phyloP scores from a whole-genome alignment of 1,140 invertebrate genomes.

The Ostrea edulis region DNA sequence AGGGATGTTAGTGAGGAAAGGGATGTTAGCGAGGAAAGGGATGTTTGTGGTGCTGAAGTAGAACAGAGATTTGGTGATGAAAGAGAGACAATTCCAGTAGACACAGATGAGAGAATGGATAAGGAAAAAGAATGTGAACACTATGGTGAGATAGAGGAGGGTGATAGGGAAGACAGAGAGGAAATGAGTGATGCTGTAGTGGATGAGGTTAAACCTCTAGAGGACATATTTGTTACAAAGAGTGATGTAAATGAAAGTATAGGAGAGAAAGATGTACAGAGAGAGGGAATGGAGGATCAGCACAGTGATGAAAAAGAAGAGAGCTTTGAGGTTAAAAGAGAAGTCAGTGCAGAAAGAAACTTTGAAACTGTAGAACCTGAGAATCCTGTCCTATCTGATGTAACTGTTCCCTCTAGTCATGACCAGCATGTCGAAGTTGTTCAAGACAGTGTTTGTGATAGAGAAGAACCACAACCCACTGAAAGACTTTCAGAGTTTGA shows the following conservation, averaged over 20 bases:
- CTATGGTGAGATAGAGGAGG: neutral
- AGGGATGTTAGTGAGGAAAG: too few relatives aligned
- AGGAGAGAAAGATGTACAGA: neutral
- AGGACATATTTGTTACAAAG: constrained; percentile 22
- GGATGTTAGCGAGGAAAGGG: constrained; percentile 16
- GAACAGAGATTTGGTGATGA: too few relatives aligned
- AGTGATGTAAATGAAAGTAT: neutral
- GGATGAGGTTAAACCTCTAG: neutral
- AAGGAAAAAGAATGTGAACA: constrained; percentile 20
- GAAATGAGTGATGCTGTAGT: neutral
- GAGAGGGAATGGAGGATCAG: neutral
- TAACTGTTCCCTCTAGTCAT: neutral
- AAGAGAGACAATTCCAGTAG: neutral
- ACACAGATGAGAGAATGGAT: constrained; percentile 24
- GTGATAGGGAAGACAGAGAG: neutral
- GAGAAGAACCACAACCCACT: neutral
- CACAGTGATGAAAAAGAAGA: constrained; percentile 4
- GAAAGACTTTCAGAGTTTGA: neutral
- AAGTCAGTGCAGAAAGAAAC: neutral
- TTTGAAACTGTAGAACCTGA: neutral
- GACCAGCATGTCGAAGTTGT: neutral
- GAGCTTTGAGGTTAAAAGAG: constrained; percentile 3
- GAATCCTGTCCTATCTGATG: neutral
- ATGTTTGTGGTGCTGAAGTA: too few relatives aligned
- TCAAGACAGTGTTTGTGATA: neutral